A percentile compares a stretch with the other conserved stretches of the same genome.
Evolutionary conservation across 1,140 invertebrate species (phyloP).

Genomic region (Drosophila nigromelanica): DNA sequence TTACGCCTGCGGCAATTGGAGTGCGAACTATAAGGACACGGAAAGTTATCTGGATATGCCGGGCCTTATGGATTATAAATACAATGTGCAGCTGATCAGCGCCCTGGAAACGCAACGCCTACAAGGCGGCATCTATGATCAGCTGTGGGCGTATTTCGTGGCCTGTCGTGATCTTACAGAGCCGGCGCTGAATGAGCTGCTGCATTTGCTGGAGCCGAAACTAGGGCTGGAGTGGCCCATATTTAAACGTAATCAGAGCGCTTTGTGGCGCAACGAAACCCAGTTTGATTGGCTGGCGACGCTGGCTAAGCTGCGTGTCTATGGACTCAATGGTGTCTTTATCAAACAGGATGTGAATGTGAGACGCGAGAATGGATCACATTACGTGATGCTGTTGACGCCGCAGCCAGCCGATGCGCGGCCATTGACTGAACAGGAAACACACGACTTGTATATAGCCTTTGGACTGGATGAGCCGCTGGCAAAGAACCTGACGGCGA

Average conservation of each 20-base stretch:
- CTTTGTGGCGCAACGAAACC: constrained; percentile 48
- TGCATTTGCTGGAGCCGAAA: constrained; percentile 32
- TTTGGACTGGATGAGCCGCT: constrained; percentile 47
- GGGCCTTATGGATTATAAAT: constrained; percentile 61
- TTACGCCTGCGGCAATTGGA: constrained; percentile 65
- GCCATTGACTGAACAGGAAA: constrained; percentile 12
- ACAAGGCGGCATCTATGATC: constrained; percentile 22
- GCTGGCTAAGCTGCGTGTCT: constrained; percentile 44
- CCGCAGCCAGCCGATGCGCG: constrained; percentile 12
- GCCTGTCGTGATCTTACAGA: constrained; percentile 40
- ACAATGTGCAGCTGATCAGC: constrained; percentile 41
- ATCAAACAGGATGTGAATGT: constrained; percentile 59
- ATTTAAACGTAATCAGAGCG: constrained; percentile 45
- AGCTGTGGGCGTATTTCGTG: constrained; percentile 42
- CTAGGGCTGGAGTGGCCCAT: constrained; percentile 61
- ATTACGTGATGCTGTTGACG: constrained; percentile 49
- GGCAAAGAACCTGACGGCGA: constrained; percentile 37
- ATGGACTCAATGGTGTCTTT: constrained; percentile 56
- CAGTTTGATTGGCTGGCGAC: constrained; percentile 58
- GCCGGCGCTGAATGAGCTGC: constrained; percentile 43
- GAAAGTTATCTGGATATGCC: constrained; percentile 56
- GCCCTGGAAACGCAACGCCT: constrained; percentile 15
- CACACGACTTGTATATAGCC: constrained; percentile 46
- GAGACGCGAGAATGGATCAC: constrained; percentile 46
- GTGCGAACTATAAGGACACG: constrained; percentile 31